phyloP scores from a whole-genome alignment of 2,888 invertebrate genomes.

The Lagria hirta region DNA sequence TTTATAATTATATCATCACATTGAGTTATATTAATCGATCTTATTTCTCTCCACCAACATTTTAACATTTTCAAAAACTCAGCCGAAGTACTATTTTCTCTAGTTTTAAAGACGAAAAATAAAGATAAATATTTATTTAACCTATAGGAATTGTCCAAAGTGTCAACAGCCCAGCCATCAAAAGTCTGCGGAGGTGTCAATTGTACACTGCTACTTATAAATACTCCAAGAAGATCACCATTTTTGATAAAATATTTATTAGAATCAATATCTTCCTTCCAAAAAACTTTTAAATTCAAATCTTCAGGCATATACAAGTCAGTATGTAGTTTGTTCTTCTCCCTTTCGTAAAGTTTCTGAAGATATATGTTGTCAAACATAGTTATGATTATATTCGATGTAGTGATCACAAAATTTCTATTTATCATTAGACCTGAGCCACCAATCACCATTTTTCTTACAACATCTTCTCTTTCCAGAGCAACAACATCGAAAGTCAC shows the following conservation, averaged over 20 bases:
- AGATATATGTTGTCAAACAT: too few relatives aligned
- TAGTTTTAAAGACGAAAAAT: slow-evolving; percentile 30
- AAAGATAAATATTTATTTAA: slow-evolving; percentile 22
- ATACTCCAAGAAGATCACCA: slow-evolving; percentile 21
- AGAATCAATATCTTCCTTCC: slow-evolving; percentile 15
- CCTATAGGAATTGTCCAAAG: slow-evolving; percentile 20
- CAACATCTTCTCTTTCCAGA: slow-evolving; percentile 8
- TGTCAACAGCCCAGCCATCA: slow-evolving; percentile 30
- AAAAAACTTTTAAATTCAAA: slow-evolving; percentile 17
- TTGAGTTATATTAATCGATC: slow-evolving; percentile 25
- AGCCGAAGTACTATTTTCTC: slow-evolving; percentile 5
- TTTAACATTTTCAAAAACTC: too few relatives aligned
- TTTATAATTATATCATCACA: slow-evolving; percentile 24
- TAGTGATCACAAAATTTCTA: slow-evolving; percentile 29
- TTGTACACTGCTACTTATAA: slow-evolving; percentile 27
- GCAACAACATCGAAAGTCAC: slow-evolving; percentile 3
- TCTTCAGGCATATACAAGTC: too few relatives aligned
- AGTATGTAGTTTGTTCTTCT: too few relatives aligned
- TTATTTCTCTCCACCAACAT: slow-evolving; percentile 27
- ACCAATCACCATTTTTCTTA: slow-evolving; percentile 10
- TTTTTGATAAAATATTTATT: slow-evolving; percentile 15
- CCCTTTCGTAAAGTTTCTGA: too few relatives aligned
- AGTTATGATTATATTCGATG: slow-evolving; percentile 23
- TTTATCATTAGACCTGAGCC: slow-evolving; percentile 29
- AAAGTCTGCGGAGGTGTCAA: slow-evolving; percentile 23